A percentile compares a stretch with the other conserved stretches of the same genome.
These are phyloP conservation scores for Drosophila monieri DNA, from an alignment of 2,888 invertebrate genomes.

Conservation along the genomic window DNA sequence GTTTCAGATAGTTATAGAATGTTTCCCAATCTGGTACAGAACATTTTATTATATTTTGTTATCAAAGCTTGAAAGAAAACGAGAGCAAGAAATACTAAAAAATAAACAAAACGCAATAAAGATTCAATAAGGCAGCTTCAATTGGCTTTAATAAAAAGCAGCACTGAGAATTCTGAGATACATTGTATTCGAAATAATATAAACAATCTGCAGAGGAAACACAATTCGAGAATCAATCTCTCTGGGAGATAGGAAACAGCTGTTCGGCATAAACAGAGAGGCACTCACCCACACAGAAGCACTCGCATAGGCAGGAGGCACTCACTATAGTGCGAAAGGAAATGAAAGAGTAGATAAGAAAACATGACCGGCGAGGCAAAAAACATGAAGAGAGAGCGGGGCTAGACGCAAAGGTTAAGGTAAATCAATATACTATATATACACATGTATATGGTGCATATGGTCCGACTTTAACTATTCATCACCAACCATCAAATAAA, in stretches of 20 bases:
- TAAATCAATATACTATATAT: conserved; percentile 54
- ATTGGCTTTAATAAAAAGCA: conserved; percentile 28
- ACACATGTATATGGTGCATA: not conserved
- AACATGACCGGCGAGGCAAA: conserved; percentile 47
- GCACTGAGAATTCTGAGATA: conserved; percentile 6
- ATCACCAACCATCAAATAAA: conserved; percentile 13
- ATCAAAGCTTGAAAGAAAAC: conserved; percentile 1
- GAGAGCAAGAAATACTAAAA: conserved; percentile 5
- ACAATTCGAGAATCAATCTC: not conserved
- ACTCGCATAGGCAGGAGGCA: conserved; percentile 2
- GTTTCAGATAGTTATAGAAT: not conserved
- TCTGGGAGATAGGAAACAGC: conserved; percentile 57
- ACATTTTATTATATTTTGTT: not conserved
- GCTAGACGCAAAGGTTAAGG: conserved; percentile 45
- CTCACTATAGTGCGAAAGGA: conserved; percentile 19
- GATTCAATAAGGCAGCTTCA: conserved; percentile 18
- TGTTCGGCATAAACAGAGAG: conserved; percentile 56
- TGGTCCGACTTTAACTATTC: conserved; percentile 15
- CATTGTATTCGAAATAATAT: not conserved
- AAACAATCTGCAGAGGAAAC: not conserved
- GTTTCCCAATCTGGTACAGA: not conserved
- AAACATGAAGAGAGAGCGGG: not conserved
- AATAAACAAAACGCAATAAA: conserved; percentile 23
- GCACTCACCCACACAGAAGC: conserved; percentile 2
- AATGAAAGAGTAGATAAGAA: conserved; percentile 42